Evolutionary conservation across 1,140 invertebrate species (phyloP), one percentile per base, ranked within the genome.

Genomic region (Drosophila ogumai): DNA sequence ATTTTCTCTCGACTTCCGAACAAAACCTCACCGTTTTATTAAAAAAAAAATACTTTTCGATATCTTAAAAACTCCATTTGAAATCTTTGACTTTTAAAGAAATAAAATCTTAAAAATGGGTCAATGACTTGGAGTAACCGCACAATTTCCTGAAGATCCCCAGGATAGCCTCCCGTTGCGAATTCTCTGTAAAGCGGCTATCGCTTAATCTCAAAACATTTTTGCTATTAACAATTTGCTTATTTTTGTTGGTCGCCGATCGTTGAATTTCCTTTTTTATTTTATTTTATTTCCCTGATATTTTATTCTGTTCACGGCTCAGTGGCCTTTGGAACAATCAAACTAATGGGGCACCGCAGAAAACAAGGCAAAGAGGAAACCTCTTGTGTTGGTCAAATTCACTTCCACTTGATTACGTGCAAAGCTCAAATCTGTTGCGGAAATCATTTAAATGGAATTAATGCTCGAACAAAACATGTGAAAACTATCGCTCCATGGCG

Each of bases 331-430:
- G 72, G 40, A 80, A 82, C 75, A 88, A 84, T 90, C 73, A 72
- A 71, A 72, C 61, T 81, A 87, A 88, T 87, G 77, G 84, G 72
- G 67, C 66, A 79, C 81, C 76, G 68, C 73, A 67, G 63, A 58
- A 66, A 79, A 60, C 56, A 76, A 46, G 38, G 60, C 46, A 44
- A 8, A 50, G 28, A 32, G 28, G n/a, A 73, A 81, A 60, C 79
- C 86, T 77, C 86, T 90, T 90, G 86, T 90, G 86, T 90, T 90
- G 86, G 86, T 90, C 86, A 90, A 90, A 90, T 90, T 90, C 68
- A 90, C 54, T 90, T 90, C 86, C 86, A 82, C 54, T 90, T 90
- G 87, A 90, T 81, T 90, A 74, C 74, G 57, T 43, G 41, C 81
- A 85, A 78, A 71, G 75, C 85, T 77, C 64, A 79, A 87, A 79